Evolutionary conservation across 2,113 vertebrate genomes (phyloP).

Genomic region (Pelecanus crispus): DNA sequence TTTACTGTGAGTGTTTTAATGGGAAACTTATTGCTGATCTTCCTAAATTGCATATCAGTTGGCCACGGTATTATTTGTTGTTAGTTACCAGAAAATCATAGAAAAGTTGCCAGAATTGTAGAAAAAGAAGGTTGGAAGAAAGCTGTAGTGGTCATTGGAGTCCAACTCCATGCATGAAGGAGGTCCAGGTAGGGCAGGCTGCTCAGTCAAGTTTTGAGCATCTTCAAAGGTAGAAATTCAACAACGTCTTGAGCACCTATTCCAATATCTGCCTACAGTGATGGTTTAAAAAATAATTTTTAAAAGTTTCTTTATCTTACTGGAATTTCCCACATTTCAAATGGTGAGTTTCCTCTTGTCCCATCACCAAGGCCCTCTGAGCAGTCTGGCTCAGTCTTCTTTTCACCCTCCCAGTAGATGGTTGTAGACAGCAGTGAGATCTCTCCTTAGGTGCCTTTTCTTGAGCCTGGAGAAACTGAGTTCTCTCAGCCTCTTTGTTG

Average conservation of each 20-base stretch:
- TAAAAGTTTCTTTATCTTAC: background rate
- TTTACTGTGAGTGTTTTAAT: background rate
- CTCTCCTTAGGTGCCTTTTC: background rate
- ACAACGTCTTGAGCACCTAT: background rate
- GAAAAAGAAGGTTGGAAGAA: background rate
- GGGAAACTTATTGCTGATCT: background rate
- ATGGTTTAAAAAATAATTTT: background rate
- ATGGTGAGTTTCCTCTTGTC: background rate
- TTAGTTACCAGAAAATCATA: background rate
- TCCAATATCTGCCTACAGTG: background rate
- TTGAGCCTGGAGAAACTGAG: background rate
- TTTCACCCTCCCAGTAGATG: fast-evolving
- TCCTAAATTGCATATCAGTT: background rate
- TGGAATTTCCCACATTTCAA: background rate
- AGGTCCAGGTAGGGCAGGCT: background rate
- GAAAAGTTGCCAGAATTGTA: background rate
- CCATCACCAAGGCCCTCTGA: background rate
- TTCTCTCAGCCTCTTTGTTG: background rate
- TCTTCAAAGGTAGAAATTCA: background rate
- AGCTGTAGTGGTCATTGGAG: fast-evolving
- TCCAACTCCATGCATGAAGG: background rate
- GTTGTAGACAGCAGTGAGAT: background rate
- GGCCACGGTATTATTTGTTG: background rate
- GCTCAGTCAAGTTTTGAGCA: background rate
- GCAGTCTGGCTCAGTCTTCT: background rate